phyloP scores from a whole-genome alignment of 1,140 invertebrate species.

The Latrodectus geometricus region DNA sequence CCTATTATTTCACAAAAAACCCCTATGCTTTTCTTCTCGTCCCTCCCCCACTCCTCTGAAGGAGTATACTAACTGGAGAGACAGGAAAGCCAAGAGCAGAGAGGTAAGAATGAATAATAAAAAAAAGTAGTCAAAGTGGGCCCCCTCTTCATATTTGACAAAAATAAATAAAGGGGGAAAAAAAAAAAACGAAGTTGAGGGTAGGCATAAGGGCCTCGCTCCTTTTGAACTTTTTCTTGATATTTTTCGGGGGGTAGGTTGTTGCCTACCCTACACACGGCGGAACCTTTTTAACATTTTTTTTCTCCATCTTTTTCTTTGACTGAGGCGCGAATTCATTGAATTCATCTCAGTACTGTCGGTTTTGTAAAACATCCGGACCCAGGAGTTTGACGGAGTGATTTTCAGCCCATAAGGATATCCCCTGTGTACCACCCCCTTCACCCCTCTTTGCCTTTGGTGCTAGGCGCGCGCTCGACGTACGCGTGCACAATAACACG shows the following conservation, averaged over 20 bases:
- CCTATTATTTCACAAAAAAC: not conserved
- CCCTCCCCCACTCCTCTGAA: slow-evolving; percentile 22
- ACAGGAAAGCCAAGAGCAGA: slow-evolving; percentile 24
- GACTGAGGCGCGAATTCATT: slow-evolving; percentile 56
- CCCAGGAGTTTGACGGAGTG: slow-evolving; percentile 44
- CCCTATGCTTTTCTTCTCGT: slow-evolving; percentile 13
- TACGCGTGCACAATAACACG: slow-evolving; percentile 35
- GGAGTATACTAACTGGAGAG: slow-evolving; percentile 56
- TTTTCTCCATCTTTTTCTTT: not conserved
- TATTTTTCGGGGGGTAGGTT: slow-evolving; percentile 47
- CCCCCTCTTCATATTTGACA: slow-evolving; percentile 48
- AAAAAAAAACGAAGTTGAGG: slow-evolving; percentile 20
- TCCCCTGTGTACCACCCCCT: not conserved
- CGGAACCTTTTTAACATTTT: not conserved
- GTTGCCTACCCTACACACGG: slow-evolving; percentile 18
- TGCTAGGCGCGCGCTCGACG: not conserved
- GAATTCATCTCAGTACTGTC: slow-evolving; percentile 53
- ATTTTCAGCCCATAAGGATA: slow-evolving; percentile 57
- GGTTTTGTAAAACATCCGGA: slow-evolving; percentile 60
- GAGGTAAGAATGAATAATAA: not conserved
- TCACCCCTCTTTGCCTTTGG: not conserved
- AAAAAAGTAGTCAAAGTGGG: slow-evolving; percentile 21
- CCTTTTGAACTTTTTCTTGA: slow-evolving; percentile 57
- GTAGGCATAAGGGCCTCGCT: slow-evolving; percentile 9
- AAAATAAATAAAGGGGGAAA: slow-evolving; percentile 52